Base-by-base conservation (phyloP, 2,113 vertebrate species). In the Gadus macrocephalus region DNA sequence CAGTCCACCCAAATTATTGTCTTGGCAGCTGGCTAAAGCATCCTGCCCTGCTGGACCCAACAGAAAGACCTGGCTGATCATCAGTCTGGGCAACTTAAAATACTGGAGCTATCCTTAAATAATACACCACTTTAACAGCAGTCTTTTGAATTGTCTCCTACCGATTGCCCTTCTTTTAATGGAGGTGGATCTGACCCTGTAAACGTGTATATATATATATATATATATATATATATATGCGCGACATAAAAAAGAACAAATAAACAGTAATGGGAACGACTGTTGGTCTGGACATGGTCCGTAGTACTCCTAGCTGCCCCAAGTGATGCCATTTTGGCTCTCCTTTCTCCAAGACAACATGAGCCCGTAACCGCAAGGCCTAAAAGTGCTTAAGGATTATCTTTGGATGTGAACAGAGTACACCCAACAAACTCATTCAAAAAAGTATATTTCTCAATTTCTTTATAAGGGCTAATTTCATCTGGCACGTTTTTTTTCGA, bases 311-410 rank as follows among this genome's bases (percentile, higher is more conserved):
- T 90, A 92, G 88, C 89, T 90, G 89, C 89, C 89, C 89, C 80
- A 79, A 27, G 75, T 84, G 83, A 89, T 83, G 85, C 90, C 81
- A 49, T 78, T 87, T 77, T 83, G 83, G 83, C 86, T 85, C 86
- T 85, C 81, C 74, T 81, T 80, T 83, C 81, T 67, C 82, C 84
- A 71, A 85, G 85, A 85, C 78, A 80, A 86, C 87, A 86, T 85
- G 73, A 89, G 85, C 84, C 81, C 83, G 79, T 77, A 90, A 85
- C 84, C 79, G 86, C 83, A 74, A 90, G 86, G 83, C 85, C 88
- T 84, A 81, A 91, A 93, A 92, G 91, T 93, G 92, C 92, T 90
- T 90, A 82, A 87, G 89, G 87, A 87, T 89, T 83, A 87, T 92
- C 90, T 92, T 92, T 92, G 91, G 91, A 91, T 89, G 87, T 90